A percentile compares a stretch with the other conserved stretches of the same genome.
These are phyloP conservation scores for Phylloscopus whistleri DNA, from an alignment of 2,113 vertebrate species.

Conservation along the genomic window DNA sequence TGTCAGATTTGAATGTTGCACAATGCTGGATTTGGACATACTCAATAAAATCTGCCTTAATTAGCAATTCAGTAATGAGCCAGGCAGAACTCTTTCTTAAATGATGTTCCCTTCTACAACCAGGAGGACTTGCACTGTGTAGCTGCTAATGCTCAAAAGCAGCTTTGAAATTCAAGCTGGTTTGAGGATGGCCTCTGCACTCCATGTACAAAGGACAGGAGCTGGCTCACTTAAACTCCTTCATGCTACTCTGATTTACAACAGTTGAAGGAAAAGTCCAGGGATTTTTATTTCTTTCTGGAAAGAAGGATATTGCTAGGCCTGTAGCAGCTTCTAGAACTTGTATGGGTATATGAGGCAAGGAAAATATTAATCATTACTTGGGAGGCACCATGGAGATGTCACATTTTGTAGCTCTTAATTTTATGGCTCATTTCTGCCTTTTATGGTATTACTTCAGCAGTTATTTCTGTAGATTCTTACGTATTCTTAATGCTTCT, in stretches of 20 bases:
- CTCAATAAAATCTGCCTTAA: background rate
- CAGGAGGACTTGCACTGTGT: background rate
- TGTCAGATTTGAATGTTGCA: background rate
- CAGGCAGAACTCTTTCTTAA: background rate
- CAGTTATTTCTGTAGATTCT: constrained; percentile 32
- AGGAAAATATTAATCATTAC: constrained; percentile 26
- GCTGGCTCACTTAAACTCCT: background rate
- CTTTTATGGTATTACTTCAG: constrained; percentile 23
- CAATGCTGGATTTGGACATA: background rate
- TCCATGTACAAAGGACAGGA: background rate
- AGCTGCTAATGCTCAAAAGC: background rate
- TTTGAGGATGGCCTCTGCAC: background rate
- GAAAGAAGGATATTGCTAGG: background rate
- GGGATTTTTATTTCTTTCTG: background rate
- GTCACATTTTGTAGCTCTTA: constrained; percentile 13
- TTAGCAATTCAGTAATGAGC: background rate
- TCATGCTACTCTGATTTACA: background rate
- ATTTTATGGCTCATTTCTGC: constrained; percentile 37
- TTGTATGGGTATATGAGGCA: background rate
- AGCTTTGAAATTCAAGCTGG: background rate
- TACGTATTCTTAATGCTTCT: background rate
- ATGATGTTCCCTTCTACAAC: background rate
- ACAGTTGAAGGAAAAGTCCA: background rate
- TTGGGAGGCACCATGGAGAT: background rate
- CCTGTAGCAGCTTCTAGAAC: background rate